Evolutionary conservation across 2,113 vertebrate species (phyloP).

Genomic region (Percopsis transmontana): DNA sequence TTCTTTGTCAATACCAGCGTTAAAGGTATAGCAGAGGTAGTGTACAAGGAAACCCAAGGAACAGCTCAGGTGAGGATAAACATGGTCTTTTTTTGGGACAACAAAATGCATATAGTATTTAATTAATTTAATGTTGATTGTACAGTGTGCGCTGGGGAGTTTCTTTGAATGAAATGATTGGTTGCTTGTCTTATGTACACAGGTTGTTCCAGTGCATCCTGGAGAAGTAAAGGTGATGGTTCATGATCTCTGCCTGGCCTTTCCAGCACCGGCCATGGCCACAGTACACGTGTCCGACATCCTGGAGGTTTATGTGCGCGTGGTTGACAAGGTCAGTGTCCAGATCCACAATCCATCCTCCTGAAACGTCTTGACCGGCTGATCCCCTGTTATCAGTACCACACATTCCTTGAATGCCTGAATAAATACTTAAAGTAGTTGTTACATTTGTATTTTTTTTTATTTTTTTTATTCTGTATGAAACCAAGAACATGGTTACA

Average conservation of each 20-base stretch:
- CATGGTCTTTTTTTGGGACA: neutral
- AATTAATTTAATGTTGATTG: neutral
- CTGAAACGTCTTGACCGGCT: conserved; percentile 8
- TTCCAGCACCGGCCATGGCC: conserved; percentile 83
- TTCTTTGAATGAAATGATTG: conserved; percentile 5
- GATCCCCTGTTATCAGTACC: conserved; percentile 29
- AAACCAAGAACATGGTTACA: too few relatives aligned
- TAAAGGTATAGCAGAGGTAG: conserved; percentile 75
- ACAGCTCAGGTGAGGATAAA: conserved; percentile 80
- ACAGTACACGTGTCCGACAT: conserved; percentile 87
- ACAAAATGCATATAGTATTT: too few relatives aligned
- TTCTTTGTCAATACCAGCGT: conserved; percentile 90
- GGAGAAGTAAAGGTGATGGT: conserved; percentile 85
- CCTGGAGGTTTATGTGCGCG: conserved; percentile 86
- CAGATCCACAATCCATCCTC: conserved; percentile 5
- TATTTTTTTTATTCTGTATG: neutral
- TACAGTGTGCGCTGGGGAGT: neutral
- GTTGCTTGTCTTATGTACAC: conserved; percentile 21
- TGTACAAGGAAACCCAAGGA: conserved; percentile 80
- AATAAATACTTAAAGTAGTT: neutral
- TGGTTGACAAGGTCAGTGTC: conserved; percentile 93
- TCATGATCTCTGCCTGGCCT: conserved; percentile 91
- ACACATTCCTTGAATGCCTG: conserved; percentile 28
- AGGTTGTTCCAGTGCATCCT: conserved; percentile 85
- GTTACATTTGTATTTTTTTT: neutral